Evolutionary conservation across 2,113 vertebrate species (phyloP).

Genomic region (Nycticryphes semicollaris): DNA sequence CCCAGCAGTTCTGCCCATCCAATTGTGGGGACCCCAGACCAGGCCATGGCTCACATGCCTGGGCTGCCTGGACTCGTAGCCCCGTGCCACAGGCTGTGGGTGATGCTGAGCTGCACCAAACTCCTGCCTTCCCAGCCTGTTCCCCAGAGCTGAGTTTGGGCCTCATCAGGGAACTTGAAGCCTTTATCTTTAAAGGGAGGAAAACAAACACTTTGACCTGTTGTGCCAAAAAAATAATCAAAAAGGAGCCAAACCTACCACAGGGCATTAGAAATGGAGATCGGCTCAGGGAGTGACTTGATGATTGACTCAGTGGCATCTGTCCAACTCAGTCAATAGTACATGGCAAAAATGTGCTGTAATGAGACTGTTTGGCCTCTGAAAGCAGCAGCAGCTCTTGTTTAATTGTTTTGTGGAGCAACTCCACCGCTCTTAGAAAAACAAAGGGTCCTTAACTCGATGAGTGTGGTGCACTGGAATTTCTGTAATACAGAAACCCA

Average conservation of each 20-base stretch:
- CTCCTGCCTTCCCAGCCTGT: background rate
- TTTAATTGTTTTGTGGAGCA: background rate
- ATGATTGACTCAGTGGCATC: background rate
- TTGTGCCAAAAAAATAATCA: background rate
- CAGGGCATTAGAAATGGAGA: background rate
- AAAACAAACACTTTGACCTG: background rate
- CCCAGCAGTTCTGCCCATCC: background rate
- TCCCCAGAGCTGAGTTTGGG: background rate
- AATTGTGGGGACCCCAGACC: background rate
- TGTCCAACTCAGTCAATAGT: background rate
- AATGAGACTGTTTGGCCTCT: background rate
- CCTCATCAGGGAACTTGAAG: background rate
- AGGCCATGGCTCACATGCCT: fast-evolving
- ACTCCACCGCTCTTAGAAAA: background rate
- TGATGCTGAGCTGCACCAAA: background rate
- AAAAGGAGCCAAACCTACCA: conserved; percentile 35
- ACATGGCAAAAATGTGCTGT: background rate
- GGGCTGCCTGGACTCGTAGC: background rate
- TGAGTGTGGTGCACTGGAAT: background rate
- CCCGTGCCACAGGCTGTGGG: background rate
- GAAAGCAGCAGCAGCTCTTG: background rate
- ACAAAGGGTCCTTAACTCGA: background rate
- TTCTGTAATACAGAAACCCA: background rate
- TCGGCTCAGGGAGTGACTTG: background rate
- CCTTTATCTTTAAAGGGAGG: background rate